A percentile compares a stretch with the other conserved stretches of the same genome.
phyloP scores from a whole-genome alignment of 2,888 invertebrate genomes.

The Chromoteleia sp. region DNA sequence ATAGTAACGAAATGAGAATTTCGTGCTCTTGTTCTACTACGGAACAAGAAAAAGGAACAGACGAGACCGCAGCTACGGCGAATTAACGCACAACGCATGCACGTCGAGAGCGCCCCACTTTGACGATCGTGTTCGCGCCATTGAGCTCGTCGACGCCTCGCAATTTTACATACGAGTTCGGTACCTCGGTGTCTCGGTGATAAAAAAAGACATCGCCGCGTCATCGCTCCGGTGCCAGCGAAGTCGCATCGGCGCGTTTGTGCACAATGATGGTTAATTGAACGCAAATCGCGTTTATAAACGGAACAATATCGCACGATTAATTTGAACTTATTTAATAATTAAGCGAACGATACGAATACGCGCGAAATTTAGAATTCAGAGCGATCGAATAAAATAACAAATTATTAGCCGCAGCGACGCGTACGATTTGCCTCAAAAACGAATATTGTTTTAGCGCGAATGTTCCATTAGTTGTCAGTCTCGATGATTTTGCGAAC shows the following conservation, averaged over 20 bases:
- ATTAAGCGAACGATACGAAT: conserved; percentile 12
- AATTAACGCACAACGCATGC: conserved; percentile 70
- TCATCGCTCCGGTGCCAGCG: not conserved
- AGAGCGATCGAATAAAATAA: conserved; percentile 36
- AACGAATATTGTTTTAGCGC: conserved; percentile 38
- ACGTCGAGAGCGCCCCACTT: conserved; percentile 70
- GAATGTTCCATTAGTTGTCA: conserved; percentile 45
- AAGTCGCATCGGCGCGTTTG: too few relatives aligned
- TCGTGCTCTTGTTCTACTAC: conserved; percentile 38
- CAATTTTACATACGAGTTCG: conserved; percentile 47
- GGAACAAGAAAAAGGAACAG: conserved; percentile 65
- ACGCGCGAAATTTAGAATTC: conserved; percentile 23
- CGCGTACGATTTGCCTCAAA: conserved; percentile 17
- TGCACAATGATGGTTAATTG: conserved; percentile 16
- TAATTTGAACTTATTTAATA: conserved; percentile 40
- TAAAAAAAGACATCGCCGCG: conserved; percentile 28
- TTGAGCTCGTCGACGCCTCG: conserved; percentile 74
- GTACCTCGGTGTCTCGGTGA: conserved; percentile 18
- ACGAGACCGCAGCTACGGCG: conserved; percentile 33
- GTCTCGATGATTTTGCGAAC: conserved; percentile 53
- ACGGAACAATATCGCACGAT: conserved; percentile 5
- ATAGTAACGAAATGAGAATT: conserved; percentile 64
- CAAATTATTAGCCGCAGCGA: conserved; percentile 35
- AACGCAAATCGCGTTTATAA: conserved; percentile 10
- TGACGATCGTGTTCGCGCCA: conserved; percentile 81